Evolutionary conservation across 2,113 vertebrate species (phyloP).

Genomic region (Diadophis punctatus): DNA sequence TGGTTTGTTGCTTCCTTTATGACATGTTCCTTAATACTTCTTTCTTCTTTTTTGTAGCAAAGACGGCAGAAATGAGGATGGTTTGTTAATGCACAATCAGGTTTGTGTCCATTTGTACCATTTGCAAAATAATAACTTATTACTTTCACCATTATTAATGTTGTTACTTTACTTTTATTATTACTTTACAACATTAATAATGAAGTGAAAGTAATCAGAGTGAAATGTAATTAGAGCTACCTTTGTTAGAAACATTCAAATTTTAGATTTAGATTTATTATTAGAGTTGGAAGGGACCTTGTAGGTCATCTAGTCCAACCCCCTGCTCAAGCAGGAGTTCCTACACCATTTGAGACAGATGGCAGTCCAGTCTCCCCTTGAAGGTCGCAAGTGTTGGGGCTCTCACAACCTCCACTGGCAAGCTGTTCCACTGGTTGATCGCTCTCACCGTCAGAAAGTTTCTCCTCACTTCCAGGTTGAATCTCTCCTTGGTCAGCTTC

Average conservation of each 20-base stretch:
- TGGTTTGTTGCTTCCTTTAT: constrained; percentile 29
- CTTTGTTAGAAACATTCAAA: not conserved
- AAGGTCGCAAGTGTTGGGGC: too few species aligned
- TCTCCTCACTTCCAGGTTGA: too few species aligned
- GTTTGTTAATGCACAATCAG: constrained; percentile 55
- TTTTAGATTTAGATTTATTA: too few species aligned
- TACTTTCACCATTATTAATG: not conserved
- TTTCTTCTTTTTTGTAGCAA: constrained; percentile 62
- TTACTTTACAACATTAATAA: not conserved
- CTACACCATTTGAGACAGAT: too few species aligned
- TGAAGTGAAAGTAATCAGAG: not conserved
- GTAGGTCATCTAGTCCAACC: too few species aligned
- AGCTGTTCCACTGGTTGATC: too few species aligned
- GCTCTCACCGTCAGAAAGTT: too few species aligned
- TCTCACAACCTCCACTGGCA: too few species aligned
- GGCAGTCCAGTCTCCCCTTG: too few species aligned
- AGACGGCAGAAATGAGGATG: constrained; percentile 63
- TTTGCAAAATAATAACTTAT: not conserved
- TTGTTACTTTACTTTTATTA: not conserved
- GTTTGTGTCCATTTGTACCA: constrained; percentile 57
- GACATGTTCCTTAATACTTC: constrained; percentile 24
- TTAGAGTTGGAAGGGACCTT: too few species aligned
- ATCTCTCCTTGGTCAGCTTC: too few species aligned
- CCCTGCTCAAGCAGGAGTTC: too few species aligned
- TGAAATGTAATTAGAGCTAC: not conserved